Base-by-base conservation (phyloP, 2,113 vertebrate genomes). In the Peromyscus leucopus region DNA sequence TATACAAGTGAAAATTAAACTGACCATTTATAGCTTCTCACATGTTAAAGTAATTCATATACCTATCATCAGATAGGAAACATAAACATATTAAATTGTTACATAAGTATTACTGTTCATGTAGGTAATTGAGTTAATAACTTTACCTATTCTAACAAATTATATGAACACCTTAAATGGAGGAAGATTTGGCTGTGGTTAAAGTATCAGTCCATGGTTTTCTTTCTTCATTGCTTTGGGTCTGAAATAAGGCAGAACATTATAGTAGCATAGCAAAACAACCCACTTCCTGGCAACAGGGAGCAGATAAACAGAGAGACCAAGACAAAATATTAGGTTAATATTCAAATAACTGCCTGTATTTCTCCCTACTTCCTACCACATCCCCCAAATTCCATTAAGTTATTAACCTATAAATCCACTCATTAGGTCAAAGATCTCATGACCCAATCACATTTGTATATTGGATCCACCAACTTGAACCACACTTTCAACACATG, bases 201-300 rank as follows among this genome's bases (percentile, higher is more conserved):
- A 33, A 28, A 13, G 57, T 74, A 42, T 59, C 24, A 74, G 7
- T n/a, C 28, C 31, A 74, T 57, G 42, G 3, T 22, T 21, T 39
- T 11, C 16, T 46, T 3, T 16, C 39, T 46, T 17, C 16, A 36
- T 13, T 69, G 28, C 42, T 69, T 69, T 86, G 19, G 28, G 26
- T 57, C 51, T 42, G n/a, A 59, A 4, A 7, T 39, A 15, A 74
- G 31, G 11, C 12, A 28, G 13, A 65, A 19, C 10, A 63, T 48
- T 24, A 24, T 22, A 2, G 16, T 22, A 2, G 11, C 8, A 22
- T 7, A 19, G 19, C 11, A 71, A 21, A 71, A 10, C 12, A 55
- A 7, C 12, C 10, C 3, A 55, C 1, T 10, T 24, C 28, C 33
- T n/a, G 4, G 0, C 4, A 57, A 36, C 7, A 24, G 1, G 1